Evolutionary conservation across 1,140 invertebrate genomes (phyloP), one percentile per base, ranked within the genome.

Genomic region (Diprion similis): DNA sequence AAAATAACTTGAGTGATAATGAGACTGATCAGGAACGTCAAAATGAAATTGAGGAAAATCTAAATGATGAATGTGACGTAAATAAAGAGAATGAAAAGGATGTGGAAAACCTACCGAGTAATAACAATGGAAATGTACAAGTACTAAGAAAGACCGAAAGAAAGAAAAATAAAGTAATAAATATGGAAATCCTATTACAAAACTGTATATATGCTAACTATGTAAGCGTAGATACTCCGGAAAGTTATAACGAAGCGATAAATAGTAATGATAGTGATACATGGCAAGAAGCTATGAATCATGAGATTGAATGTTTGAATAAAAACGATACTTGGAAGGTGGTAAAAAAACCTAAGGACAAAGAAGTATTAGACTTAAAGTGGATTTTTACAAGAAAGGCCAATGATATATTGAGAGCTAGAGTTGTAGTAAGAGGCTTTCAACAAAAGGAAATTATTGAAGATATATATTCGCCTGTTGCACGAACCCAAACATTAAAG

Each of bases 321-420:
- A 59, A 76, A 74, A 82, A 78, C 73, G 66, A 78, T 13, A 82
- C 78, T 0, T 78, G 73, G 75, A n/a, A 77, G 70, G 59, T 78
- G 73, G 72, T 78, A 17, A 17, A 78, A 18, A 75, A 66, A 10
- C 75, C 73, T n/a, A 17, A 76, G 3, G 47, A 72, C 66, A 73
- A 76, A 74, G 70, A 73, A 9, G 65, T 71, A 10, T 51, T 51
- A 51, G 48, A 51, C 1, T 10, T 51, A 0, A 51, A 51, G 37
- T 72, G 71, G 74, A 69, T 80, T 8, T 77, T 75, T 46, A 75
- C 15, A 17, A 75, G 74, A 18, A 79, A 79, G 73, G 17, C 72
- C 19, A 72, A 79, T 51, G 66, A 74, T 46, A 72, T 10, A n/a
- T 74, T 69, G 13, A 80, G 80, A 73, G 78, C 76, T 46, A 72